phyloP scores from a whole-genome alignment of 1,140 invertebrate genomes.

The Berghia stephanieae region DNA sequence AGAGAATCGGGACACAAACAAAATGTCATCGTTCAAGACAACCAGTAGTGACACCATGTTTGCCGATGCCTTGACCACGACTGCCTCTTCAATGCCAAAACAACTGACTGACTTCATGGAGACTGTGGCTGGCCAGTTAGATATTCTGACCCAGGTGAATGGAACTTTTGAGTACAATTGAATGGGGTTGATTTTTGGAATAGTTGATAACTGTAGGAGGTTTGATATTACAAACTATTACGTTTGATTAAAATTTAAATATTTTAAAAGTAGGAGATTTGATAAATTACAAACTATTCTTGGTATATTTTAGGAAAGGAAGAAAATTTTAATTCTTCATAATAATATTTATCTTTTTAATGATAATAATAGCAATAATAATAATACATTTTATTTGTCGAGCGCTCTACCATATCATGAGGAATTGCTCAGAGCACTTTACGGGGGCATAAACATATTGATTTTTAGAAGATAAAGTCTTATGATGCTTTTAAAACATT shows the following conservation, averaged over 20 bases:
- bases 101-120: constrained; percentile 62
- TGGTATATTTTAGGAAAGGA: too few relatives aligned
- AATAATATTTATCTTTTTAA: too few relatives aligned
- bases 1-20: background rate
- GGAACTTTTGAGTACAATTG: background rate
- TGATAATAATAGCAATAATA: too few relatives aligned
- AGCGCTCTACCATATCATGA: too few relatives aligned
- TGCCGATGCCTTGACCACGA: constrained; percentile 44
- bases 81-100: too few relatives aligned
- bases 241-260: background rate
- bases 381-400: too few relatives aligned
- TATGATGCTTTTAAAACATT: too few relatives aligned
- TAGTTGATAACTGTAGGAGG: background rate
- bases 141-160: constrained; percentile 65
- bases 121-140: constrained; percentile 65
- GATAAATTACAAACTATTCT: background rate
- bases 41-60: constrained; percentile 45
- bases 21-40: background rate
- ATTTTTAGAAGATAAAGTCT: too few relatives aligned
- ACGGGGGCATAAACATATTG: too few relatives aligned
- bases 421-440: too few relatives aligned
- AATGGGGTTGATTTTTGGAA: background rate
- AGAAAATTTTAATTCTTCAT: too few relatives aligned
- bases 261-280: background rate
- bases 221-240: background rate